These are phyloP conservation scores for Micronycteris hirsuta DNA, from an alignment of 2,113 vertebrate genomes.

Conservation along the genomic window DNA sequence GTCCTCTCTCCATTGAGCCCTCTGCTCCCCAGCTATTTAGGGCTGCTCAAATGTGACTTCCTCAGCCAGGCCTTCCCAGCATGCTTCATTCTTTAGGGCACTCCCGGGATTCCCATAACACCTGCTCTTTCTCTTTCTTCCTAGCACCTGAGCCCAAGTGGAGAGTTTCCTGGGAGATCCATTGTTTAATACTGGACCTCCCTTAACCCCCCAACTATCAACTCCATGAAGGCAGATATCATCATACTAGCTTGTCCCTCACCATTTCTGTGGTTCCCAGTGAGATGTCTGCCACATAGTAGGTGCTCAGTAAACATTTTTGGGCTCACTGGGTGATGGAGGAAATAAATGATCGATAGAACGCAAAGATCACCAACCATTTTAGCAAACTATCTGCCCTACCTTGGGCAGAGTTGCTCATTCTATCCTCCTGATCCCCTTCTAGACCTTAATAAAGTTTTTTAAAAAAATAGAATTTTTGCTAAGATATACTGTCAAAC, in stretches of 20 bases:
- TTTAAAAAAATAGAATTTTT: not conserved
- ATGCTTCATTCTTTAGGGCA: rapidly evolving
- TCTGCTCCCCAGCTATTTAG: not conserved
- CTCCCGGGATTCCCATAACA: not conserved
- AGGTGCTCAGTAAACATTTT: not conserved
- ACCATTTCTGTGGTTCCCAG: not conserved
- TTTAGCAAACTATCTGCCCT: not conserved
- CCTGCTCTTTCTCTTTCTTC: not conserved
- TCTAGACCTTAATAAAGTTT: not conserved
- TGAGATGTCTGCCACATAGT: not conserved
- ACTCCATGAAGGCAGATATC: not conserved
- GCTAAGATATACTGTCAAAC: not conserved
- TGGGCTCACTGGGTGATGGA: not conserved
- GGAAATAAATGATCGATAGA: not conserved
- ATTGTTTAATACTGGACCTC: not conserved
- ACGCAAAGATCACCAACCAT: not conserved
- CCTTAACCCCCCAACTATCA: too few species aligned
- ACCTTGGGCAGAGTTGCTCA: not conserved
- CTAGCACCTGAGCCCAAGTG: not conserved
- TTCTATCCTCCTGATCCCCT: not conserved
- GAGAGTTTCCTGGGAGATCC: not conserved
- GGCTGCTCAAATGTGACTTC: not conserved
- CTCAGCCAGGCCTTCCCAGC: not conserved
- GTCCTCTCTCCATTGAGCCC: not conserved
- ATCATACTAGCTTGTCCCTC: not conserved